Conservation (phyloP, 2,113 vertebrate species). For the Boleophthalmus pectinirostris region DNA sequence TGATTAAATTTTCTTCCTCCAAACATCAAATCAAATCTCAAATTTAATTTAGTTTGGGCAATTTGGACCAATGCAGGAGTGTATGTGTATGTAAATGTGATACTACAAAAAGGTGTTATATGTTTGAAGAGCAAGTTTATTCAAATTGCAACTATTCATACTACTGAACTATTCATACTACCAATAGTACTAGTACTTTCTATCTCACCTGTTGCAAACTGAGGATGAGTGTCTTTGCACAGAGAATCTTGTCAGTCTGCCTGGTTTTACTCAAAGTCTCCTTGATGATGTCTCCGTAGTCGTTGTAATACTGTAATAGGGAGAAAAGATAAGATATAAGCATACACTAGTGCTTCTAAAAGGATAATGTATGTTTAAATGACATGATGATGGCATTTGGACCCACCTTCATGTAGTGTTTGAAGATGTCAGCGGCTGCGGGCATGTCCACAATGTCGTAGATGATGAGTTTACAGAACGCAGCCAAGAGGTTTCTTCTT, state of each 20-base stretch:
- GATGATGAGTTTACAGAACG: slow-evolving; percentile 98
- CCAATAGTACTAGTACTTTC: no score
- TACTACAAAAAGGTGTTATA: no score
- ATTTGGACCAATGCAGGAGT: no score
- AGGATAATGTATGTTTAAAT: neutral
- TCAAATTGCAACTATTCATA: no score
- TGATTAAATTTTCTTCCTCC: no score
- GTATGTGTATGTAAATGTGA: no score
- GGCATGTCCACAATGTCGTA: slow-evolving; percentile 99
- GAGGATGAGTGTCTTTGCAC: slow-evolving; percentile 98
- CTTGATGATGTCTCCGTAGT: slow-evolving; percentile 99
- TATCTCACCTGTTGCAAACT: slow-evolving; percentile 94
- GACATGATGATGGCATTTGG: neutral
- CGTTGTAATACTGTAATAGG: slow-evolving; percentile 91
- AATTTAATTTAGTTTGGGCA: no score
- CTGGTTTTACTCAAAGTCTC: slow-evolving; percentile 98
- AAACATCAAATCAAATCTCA: no score
- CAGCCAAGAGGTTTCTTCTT: slow-evolving; percentile 95
- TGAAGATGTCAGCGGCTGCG: slow-evolving; percentile 98
- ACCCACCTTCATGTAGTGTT: slow-evolving; percentile 98
- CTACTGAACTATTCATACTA: no score
- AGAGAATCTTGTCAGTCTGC: slow-evolving; percentile 98
- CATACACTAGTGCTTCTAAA: neutral
- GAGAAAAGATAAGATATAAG: slow-evolving; percentile 3
- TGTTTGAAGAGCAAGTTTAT: no score